Base-by-base conservation (phyloP, 37 sponge, comb jelly and placozoan species). In the Amphimedon queenslandica region DNA sequence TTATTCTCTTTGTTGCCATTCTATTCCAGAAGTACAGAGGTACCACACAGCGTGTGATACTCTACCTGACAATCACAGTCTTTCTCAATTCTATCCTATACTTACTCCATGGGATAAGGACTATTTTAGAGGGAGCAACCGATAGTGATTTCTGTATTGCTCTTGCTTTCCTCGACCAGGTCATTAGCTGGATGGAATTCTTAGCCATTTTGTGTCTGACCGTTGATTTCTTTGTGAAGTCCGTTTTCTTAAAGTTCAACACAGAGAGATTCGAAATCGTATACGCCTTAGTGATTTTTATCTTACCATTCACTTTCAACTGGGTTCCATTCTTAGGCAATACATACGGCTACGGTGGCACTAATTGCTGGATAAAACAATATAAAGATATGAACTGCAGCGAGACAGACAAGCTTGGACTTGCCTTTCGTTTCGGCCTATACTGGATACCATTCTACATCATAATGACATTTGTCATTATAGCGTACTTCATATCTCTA, bases 301-400 rank as follows among this genome's bases (percentile, higher is more conserved):
- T 82, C 2, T 43, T 78, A 11, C 89, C 83, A 27, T 6, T 88
- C 43, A 42, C 40, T 20, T 74, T 77, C 74, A 78, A 73, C 40
- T 77, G 83, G 74, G 75, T 88, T 47, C 89, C 89, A 1, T 88
- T 88, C 66, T 57, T 88, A 1, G 10, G 73, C 47, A 42, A 37
- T 20, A 29, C 89, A 0, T 88, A 88, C 37, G 89, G 89, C 3
- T 36, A 21, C 35, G 89, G 79, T 0, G 89, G 84, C 2, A 70
- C 79, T 2, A 81, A 80, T 82, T 88, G 89, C 71, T 88, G 89
- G 89, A 88, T 88, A 29, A 69, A 58, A 4, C 41, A 61, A 1
- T 57, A 68, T 3, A 25, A 58, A 18, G 20, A 40, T 25, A 47
- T 18, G 13, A n/a, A 11, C 61, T 37, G 34, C 11, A 37, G 29